A percentile compares a stretch with the other conserved stretches of the same genome.
phyloP scores from a whole-genome alignment of 2,888 invertebrate species.

The Chymomyza procnemis region DNA sequence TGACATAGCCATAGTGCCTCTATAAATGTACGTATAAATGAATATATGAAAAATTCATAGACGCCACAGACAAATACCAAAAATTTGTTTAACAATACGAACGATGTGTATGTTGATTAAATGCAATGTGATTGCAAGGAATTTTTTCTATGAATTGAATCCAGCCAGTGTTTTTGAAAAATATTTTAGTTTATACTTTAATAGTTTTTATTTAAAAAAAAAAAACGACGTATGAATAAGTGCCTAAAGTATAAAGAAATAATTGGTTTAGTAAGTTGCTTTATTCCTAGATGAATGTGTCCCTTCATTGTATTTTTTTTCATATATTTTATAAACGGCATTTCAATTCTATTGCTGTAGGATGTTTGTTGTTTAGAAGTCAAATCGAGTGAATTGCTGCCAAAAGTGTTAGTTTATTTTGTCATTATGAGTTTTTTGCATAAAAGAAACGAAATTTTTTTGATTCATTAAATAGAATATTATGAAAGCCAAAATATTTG shows the following conservation, averaged over 20 bases:
- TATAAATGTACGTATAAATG: not conserved
- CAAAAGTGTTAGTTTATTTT: no score
- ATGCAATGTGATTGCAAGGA: not conserved
- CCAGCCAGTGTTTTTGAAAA: not conserved
- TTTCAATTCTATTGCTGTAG: no score
- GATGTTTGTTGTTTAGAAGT: no score
- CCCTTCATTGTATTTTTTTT: no score
- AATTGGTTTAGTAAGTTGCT: not conserved
- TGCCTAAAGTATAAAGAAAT: no score
- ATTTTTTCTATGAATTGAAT: not conserved
- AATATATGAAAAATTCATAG: conserved; percentile 47
- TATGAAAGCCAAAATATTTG: no score
- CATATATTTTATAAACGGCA: no score
- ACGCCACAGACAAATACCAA: not conserved
- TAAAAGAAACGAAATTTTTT: no score
- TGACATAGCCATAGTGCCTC: conserved; percentile 26
- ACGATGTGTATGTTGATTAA: not conserved
- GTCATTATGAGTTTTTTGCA: no score
- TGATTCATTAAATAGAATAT: no score
- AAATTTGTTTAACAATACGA: not conserved
- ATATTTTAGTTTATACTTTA: not conserved
- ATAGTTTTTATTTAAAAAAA: no score
- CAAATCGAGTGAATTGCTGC: no score
- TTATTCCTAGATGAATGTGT: not conserved
- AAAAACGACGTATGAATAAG: not conserved